Evolutionary conservation across 2,888 invertebrate species (phyloP), one percentile per base, ranked within the genome.

Genomic region (Drosophila kokeensis): DNA sequence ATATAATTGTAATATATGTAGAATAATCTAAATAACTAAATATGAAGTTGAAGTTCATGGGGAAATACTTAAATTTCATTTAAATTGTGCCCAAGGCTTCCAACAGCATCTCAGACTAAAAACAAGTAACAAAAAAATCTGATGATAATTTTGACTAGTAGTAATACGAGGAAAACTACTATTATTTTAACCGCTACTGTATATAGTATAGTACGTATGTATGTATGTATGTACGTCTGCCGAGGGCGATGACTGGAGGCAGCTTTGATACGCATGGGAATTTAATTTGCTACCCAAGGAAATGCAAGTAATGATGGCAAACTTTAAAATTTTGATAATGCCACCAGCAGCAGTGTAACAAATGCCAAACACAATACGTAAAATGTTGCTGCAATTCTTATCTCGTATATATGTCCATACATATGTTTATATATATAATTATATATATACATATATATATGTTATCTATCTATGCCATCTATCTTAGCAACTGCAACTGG

Each of bases 271-370:
- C 77, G 72, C 87, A 67, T 76, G 87, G 80, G 89, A 64, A 73
- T 85, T 85, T 89, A 70, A 85, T 84, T 78, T 85, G 83, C 78
- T 83, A 87, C 73, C 85, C 74, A 80, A 82, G 83, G 69, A 77
- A 84, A 79, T 82, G 67, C 68, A 77, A 50, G 62, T 70, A 70
- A 86, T 76, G 84, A 83, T 79, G 76, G 74, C 69, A 75, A 87
- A 87, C 77, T 84, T 89, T 76, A 80, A 87, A 79, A 82, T 87
- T 84, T 87, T 87, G 85, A 89, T 85, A 89, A 78, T 82, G 80
- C 73, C 89, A 83, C 70, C 63, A 67, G 54, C 86, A 83, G 75
- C 40, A 36, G 32, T 18, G 52, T 15, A 69, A 54, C 69, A 70
- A 61, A 38, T 42, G 62, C 70, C 38, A 49, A 69, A 70, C 50